These are phyloP conservation scores for Enteromius treurensis DNA, from an alignment of 2,797 vertebrate species.

Conservation along the genomic window DNA sequence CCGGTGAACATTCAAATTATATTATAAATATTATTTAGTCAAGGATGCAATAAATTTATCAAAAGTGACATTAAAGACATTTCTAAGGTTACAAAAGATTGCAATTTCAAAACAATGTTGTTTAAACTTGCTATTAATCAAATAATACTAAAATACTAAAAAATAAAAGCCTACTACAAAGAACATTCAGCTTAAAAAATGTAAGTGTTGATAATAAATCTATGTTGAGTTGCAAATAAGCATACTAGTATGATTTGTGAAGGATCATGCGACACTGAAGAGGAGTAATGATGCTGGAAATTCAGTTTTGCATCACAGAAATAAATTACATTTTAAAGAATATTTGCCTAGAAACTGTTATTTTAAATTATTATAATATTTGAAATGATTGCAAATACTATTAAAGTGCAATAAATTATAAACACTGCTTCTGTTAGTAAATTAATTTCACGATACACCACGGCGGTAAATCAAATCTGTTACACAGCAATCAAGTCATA, in stretches of 20 bases:
- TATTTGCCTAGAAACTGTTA: not conserved
- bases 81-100: not conserved
- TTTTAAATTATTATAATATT: not conserved
- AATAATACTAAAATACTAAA: not conserved
- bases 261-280: not conserved
- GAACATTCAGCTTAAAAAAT: not conserved
- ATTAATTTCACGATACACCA: not conserved
- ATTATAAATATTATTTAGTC: not conserved
- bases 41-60: not conserved
- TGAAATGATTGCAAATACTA: not conserved
- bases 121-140: not conserved
- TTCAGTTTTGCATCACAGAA: not conserved
- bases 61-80: not conserved
- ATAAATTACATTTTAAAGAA: not conserved
- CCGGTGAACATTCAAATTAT: not conserved
- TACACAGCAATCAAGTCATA: not conserved
- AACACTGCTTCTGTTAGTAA: not conserved
- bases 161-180: not conserved
- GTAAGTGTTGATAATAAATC: no score
- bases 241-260: no score
- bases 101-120: not conserved
- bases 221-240: no score
- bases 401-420: not conserved
- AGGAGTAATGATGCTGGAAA: not conserved
- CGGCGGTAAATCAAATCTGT: not conserved